Base-by-base conservation (phyloP, 2,113 vertebrate species). In the Oenanthe melanoleuca region DNA sequence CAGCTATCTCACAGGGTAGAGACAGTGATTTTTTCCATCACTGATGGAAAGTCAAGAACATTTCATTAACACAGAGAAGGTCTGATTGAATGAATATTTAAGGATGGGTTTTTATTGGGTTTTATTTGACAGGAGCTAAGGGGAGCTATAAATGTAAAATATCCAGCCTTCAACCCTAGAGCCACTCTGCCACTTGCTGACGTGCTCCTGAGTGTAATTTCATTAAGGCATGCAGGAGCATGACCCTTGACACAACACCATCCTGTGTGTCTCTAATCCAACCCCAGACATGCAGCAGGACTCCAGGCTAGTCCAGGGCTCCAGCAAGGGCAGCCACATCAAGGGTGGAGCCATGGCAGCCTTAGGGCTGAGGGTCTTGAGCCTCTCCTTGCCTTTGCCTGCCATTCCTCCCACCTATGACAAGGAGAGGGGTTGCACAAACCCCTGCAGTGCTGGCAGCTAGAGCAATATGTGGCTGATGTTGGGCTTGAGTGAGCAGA, bases 41-140 rank as follows among this genome's bases (percentile, higher is more conserved):
- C 7, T 72, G 45, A 40, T 3, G 40, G 40, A 60, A 85, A 85
- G 34, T 26, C 11, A 69, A 31, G 42, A 84, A 45, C 14, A 26
- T 87, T 87, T 75, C 34, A 24, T 56, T 42, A 72, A n/a, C 8
- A 18, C 13, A 25, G 47, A 71, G 50, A 69, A 90, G 17, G 28
- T 45, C 24, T 65, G 44, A 34, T 0, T 66, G 49, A 95, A 42
- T 49, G 18, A 64, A 72, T 47, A 29, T 60, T 89, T 81, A 33
- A 64, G 21, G 8, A 10, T 50, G 12, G 0, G 4, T 21, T 52
- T 61, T 52, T 11, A 31, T 9, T 1, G 0, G 2, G 4, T 18
- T 81, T 71, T 52, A 9, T 74, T 79, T 89, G 37, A 63, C 28
- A 53, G 29, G 44, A 77, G 11, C 3, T 49, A 59, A 34, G 3